Conservation (phyloP, 2,113 vertebrate species). For the Calyptommatus sinebrachiatus region DNA sequence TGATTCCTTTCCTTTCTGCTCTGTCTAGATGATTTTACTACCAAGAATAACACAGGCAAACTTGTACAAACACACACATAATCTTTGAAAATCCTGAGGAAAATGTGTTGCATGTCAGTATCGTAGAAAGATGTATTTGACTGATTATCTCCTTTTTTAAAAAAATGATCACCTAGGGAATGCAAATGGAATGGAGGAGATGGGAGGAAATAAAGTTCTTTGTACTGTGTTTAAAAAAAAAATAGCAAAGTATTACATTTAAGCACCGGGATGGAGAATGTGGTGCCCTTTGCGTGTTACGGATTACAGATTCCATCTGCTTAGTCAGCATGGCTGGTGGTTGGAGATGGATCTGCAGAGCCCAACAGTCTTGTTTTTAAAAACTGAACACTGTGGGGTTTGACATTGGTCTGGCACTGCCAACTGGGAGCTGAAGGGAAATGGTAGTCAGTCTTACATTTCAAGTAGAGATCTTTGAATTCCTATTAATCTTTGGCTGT, state of each 20-base stretch:
- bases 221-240: fast-evolving
- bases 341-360: not conserved
- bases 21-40: constrained; percentile 10
- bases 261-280: not conserved
- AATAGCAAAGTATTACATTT: not conserved
- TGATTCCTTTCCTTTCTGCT: not conserved
- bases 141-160: not conserved
- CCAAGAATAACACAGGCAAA: constrained; percentile 8
- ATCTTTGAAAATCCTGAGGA: constrained; percentile 26
- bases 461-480: not conserved
- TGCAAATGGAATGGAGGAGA: not conserved
- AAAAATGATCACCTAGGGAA: not conserved
- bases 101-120: not conserved
- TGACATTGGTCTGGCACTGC: not conserved
- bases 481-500: not conserved
- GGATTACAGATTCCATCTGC: not conserved
- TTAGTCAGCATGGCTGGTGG: not conserved
- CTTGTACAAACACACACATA: constrained; percentile 1
- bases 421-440: not conserved
- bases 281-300: not conserved
- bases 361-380: not conserved
- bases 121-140: not conserved
- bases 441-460: not conserved
- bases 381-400: not conserved
- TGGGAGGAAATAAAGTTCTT: not conserved